Conservation (phyloP, 1,140 invertebrate species). For the Drosophila athabasca region DNA sequence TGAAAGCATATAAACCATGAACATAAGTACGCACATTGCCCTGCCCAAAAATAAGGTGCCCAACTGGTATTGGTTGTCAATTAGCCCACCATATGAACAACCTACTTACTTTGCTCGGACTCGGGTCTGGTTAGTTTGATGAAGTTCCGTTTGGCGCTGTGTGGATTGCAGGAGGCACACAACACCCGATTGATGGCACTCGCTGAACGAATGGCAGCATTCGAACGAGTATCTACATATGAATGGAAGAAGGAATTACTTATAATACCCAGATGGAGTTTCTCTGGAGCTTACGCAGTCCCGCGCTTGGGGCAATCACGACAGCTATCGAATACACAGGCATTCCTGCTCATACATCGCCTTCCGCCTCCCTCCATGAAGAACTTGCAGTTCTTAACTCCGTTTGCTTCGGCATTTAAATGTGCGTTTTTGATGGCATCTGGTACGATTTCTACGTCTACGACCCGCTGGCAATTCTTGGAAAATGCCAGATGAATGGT, state of each 20-base stretch:
- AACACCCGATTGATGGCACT: conserved; percentile 91
- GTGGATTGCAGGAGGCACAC: conserved; percentile 96
- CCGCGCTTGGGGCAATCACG: conserved; percentile 97
- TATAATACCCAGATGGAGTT: neutral
- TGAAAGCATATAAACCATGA: too few species aligned
- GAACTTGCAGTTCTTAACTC: conserved; percentile 92
- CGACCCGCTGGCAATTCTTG: conserved; percentile 91
- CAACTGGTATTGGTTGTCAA: too few species aligned
- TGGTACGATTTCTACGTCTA: conserved; percentile 95
- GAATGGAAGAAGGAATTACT: neutral
- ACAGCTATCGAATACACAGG: conserved; percentile 88
- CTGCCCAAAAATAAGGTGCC: too few species aligned
- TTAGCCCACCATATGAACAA: too few species aligned
- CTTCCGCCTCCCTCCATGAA: conserved; percentile 89
- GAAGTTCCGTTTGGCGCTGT: conserved; percentile 93
- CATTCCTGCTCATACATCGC: conserved; percentile 86
- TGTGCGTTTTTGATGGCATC: conserved; percentile 96
- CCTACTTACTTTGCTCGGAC: conserved; percentile 87
- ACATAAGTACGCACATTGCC: too few species aligned
- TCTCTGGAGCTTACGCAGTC: conserved; percentile 88
- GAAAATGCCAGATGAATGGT: conserved; percentile 97
- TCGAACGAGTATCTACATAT: conserved; percentile 88
- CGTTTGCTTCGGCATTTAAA: conserved; percentile 92
- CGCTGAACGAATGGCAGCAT: conserved; percentile 90
- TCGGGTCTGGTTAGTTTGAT: conserved; percentile 91